Base-by-base conservation (phyloP, 37 sponge, comb jelly and placozoan genomes). In the Theonella swinhoei region DNA sequence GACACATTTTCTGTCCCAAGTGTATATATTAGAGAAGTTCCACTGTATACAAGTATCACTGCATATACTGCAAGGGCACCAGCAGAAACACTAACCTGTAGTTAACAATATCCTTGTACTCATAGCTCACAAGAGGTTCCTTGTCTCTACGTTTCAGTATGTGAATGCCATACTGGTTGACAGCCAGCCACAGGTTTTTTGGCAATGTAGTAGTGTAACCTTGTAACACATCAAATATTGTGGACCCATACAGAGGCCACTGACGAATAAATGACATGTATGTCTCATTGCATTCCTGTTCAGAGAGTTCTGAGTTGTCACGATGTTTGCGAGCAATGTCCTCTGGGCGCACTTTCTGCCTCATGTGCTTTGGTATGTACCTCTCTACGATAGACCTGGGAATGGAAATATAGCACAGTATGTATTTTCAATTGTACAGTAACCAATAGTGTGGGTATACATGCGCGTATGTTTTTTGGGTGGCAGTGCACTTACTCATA, bases 151-250 rank as follows among this genome's bases (percentile, higher is more conserved):
- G 79, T 64, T 93, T 90, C 39, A 97, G 80, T 23, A 97, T 95
- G 72, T 97, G 95, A 24, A 97, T 85, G 1, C 98, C 98, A 60
- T 77, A 64, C 54, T 97, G 72, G 62, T 90, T 89, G 17, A 97
- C 93, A 9, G 98, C 98, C 59, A 97, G 89, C 98, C 98, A 97
- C 42, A 97, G 87, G 88, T 92, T 97, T 87, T 97, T 97, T 24
- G 98, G 98, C 28, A 97, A 84, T 22, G 92, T 95, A 47, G 83
- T 82, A 22, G 98, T 95, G 89, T 97, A 95, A 14, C 94, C 89
- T 32, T 97, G 98, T 0, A 90, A 33, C 23, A 97, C 98, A 42
- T 97, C 98, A 85, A 95, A 97, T 42, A 97, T 87, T 25, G 98
- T 97, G 42, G 96, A 93, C 4, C 98, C 98, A 82, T 97, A 97